These are phyloP conservation scores for Endotricha flammealis DNA, from an alignment of 2,888 invertebrate species.

Conservation along the genomic window DNA sequence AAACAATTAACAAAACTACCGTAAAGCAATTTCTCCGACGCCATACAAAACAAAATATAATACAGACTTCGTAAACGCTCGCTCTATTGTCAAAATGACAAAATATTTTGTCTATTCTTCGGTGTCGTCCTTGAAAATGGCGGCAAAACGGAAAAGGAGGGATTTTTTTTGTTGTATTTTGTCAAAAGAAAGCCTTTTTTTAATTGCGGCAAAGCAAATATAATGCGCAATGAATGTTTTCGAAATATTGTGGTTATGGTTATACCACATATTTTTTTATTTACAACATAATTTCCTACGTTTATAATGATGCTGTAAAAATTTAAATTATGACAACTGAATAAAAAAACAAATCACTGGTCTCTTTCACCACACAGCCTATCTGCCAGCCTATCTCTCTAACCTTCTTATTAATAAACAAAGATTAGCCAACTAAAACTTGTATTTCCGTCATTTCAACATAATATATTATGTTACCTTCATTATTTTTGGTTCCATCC, in stretches of 20 bases:
- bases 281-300: neutral
- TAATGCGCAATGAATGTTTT: conserved; percentile 24
- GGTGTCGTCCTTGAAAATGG: conserved; percentile 23
- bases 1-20: conserved; percentile 61
- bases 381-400: too few relatives aligned
- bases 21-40: conserved; percentile 45
- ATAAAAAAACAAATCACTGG: too few relatives aligned
- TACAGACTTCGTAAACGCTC: conserved; percentile 14
- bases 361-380: too few relatives aligned
- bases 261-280: conserved; percentile 1
- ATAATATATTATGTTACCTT: too few relatives aligned
- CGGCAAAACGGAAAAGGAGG: conserved; percentile 13
- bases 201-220: conserved; percentile 23
- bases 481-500: too few relatives aligned
- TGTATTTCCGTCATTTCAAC: too few relatives aligned
- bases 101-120: conserved; percentile 36
- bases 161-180: conserved; percentile 5
- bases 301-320: neutral
- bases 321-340: too few relatives aligned
- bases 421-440: too few relatives aligned
- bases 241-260: conserved; percentile 10
- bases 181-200: conserved; percentile 29
- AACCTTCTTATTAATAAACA: too few relatives aligned
- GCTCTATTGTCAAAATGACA: conserved; percentile 32
- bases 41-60: conserved; percentile 24